Evolutionary conservation across 2,888 invertebrate genomes (phyloP).

Genomic region (Flexamia atlantica): DNA sequence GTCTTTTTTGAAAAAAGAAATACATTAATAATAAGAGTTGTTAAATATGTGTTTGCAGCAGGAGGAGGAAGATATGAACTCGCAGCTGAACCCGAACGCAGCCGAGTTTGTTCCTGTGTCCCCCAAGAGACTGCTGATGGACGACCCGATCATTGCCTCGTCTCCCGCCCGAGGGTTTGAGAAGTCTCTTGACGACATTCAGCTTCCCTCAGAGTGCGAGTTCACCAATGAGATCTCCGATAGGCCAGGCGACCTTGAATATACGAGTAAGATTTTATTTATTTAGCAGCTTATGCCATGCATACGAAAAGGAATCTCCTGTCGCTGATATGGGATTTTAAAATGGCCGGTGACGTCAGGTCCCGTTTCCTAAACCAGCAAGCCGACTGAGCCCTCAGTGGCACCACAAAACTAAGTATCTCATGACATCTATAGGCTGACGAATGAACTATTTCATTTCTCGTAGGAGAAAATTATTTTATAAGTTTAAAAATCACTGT

Average conservation of each 20-base stretch:
- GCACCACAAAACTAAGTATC: too few species aligned
- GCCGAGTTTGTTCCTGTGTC: conserved; percentile 89
- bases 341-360: too few species aligned
- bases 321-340: too few species aligned
- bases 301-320: too few species aligned
- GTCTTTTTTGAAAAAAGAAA: not conserved
- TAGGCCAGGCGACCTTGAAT: conserved; percentile 78
- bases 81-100: conserved; percentile 90
- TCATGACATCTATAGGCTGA: too few species aligned
- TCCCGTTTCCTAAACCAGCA: too few species aligned
- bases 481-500: too few species aligned
- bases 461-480: too few species aligned
- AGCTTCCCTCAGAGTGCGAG: conserved; percentile 79
- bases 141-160: conserved; percentile 79
- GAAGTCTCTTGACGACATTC: conserved; percentile 80
- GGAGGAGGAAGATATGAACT: conserved; percentile 77
- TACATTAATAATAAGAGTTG: conserved; percentile 22
- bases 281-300: too few species aligned
- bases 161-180: conserved; percentile 83
- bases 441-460: too few species aligned
- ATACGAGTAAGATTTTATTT: conserved; percentile 48
- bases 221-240: conserved; percentile 81
- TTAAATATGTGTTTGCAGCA: too few species aligned
- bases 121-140: conserved; percentile 73
- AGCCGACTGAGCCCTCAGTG: too few species aligned